phyloP scores from a whole-genome alignment of 1,140 invertebrate species.

The Hirudo medicinalis region DNA sequence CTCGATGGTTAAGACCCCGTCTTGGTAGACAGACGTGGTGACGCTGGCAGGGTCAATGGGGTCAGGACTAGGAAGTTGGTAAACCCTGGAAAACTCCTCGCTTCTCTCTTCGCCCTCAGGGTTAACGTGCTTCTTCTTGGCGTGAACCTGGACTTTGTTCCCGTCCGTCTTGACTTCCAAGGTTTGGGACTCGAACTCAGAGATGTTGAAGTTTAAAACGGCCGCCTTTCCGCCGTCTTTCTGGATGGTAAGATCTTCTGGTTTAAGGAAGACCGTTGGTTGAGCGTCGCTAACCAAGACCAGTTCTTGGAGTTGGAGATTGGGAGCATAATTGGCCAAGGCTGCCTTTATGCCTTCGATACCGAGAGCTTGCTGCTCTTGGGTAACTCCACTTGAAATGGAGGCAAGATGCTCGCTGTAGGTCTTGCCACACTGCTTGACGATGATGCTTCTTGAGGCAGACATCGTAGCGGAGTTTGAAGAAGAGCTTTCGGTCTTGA shows the following conservation, averaged over 20 bases:
- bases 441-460: background rate
- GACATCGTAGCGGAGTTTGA: background rate
- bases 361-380: background rate
- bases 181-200: slow-evolving; percentile 22
- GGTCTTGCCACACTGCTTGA: slow-evolving; percentile 1
- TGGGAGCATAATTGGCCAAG: background rate
- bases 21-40: slow-evolving; percentile 22
- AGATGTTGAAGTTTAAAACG: slow-evolving; percentile 18
- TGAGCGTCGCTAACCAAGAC: background rate
- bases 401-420: slow-evolving; percentile 9
- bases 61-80: slow-evolving; percentile 20
- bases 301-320: background rate
- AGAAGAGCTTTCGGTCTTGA: slow-evolving; percentile 5
- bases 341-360: background rate
- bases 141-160: slow-evolving; percentile 23
- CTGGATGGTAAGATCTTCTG: background rate
- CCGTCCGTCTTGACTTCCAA: slow-evolving; percentile 20
- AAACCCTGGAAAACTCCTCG: slow-evolving; percentile 23
- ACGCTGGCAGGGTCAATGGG: slow-evolving; percentile 16
- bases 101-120: slow-evolving; percentile 19
- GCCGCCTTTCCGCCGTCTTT: slow-evolving; percentile 4
- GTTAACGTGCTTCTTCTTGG: slow-evolving; percentile 18
- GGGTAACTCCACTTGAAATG: slow-evolving; percentile 13
- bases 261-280: background rate
- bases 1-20: slow-evolving; percentile 23